Evolutionary conservation across 2,888 invertebrate species (phyloP).

Genomic region (Eupithecia abbreviata): DNA sequence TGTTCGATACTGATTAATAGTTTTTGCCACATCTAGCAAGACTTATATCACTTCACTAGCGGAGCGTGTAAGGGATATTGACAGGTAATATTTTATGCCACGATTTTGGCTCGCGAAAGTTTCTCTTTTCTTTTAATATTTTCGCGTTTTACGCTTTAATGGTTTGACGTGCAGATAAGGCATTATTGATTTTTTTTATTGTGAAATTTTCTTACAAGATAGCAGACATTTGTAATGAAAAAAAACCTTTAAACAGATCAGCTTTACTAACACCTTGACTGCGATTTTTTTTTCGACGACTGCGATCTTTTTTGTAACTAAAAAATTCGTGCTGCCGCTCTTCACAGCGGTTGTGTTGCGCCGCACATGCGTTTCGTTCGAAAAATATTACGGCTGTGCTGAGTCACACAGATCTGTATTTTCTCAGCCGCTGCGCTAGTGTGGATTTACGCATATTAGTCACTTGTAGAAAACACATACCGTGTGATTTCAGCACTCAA

Average conservation of each 20-base stretch:
- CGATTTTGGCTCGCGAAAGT: constrained; percentile 49
- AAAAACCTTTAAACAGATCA: not conserved
- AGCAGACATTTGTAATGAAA: not conserved
- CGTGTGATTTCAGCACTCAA: too few relatives aligned
- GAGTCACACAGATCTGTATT: too few relatives aligned
- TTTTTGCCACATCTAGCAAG: constrained; percentile 45
- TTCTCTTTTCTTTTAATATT: constrained; percentile 61
- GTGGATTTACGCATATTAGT: too few relatives aligned
- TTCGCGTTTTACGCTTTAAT: constrained; percentile 36
- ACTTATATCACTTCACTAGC: constrained; percentile 50
- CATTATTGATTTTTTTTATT: not conserved
- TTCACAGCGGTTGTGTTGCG: too few relatives aligned
- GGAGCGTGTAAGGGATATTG: constrained; percentile 67
- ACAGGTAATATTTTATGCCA: constrained; percentile 70
- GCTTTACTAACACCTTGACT: too few relatives aligned
- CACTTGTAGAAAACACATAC: too few relatives aligned
- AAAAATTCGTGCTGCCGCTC: too few relatives aligned
- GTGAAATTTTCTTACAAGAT: not conserved
- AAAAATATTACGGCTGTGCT: too few relatives aligned
- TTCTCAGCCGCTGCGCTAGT: too few relatives aligned
- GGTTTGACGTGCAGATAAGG: constrained; percentile 14
- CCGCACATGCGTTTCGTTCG: too few relatives aligned
- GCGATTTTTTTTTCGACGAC: too few relatives aligned
- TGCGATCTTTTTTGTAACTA: too few relatives aligned
- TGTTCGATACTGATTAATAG: not conserved